These are phyloP conservation scores for Aegotheles bennettii DNA, from an alignment of 2,113 vertebrate species.

Conservation along the genomic window DNA sequence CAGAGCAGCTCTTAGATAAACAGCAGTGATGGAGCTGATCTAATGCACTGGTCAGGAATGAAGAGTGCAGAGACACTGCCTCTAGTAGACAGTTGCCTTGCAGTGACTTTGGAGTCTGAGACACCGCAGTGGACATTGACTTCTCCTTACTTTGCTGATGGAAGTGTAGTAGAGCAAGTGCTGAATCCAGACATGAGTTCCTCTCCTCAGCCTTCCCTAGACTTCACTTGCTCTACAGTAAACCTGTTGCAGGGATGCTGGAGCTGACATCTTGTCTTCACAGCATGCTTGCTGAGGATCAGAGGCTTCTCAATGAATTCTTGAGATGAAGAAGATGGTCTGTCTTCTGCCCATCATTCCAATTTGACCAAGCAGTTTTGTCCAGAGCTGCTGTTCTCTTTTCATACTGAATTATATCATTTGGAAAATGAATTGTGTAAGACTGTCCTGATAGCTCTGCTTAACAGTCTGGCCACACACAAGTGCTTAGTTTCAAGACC, in stretches of 20 bases:
- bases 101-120: background rate
- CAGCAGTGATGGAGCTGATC: background rate
- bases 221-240: background rate
- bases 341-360: background rate
- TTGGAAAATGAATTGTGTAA: background rate
- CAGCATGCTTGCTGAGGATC: background rate
- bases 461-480: background rate
- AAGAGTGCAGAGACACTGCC: background rate
- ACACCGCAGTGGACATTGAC: background rate
- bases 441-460: background rate
- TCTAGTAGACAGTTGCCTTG: background rate
- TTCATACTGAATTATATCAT: background rate
- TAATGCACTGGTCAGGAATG: accelerated
- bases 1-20: background rate
- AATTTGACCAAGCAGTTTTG: background rate
- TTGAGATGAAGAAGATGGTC: background rate
- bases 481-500: background rate
- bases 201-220: accelerated
- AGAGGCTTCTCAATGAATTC: background rate
- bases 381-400: background rate
- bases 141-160: background rate
- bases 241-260: background rate
- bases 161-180: background rate
- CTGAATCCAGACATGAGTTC: background rate
- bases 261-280: background rate